Evolutionary conservation across 2,797 vertebrate genomes (phyloP), one percentile per base, ranked within the genome.

Genomic region (Synanceia verrucosa): DNA sequence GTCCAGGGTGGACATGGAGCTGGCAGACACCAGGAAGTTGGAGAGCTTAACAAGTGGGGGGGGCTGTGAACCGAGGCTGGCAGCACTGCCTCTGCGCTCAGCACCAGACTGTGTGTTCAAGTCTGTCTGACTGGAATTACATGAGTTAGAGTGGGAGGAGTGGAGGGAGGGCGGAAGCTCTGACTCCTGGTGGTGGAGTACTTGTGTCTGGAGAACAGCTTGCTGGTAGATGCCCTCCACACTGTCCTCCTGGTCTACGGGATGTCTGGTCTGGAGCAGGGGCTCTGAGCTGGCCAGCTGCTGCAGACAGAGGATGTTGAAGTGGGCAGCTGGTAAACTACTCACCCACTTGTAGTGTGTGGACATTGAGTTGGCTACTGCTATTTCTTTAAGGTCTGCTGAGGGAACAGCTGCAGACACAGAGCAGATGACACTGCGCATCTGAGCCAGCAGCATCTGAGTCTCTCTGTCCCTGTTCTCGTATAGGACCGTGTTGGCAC

Each of bases 381-480:
- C 86, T 7, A 87, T 83, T 16, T 91, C 86, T 33, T 84, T 81
- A 1, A 93, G 84, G 44, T 92, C 90, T 0, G 91, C 90, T 0
- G 90, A 91, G 68, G 92, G 92, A 55, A 1, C 90, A 9, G 62
- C 81, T 0, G 92, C 86, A 44, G 92, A 94, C 41, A 96, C 87
- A 1, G 94, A 91, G 65, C 94, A 95, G 71, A 96, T 92, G 1
- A 94, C 93, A 10, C 91, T 95, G 48, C 87, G 94, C 76, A 94
- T 95, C 87, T 95, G 94, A 13, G 94, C 94, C 68, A 96, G 87
- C 70, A 98, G 92, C 92, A 89, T 93, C 68, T 95, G 95, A 2
- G 97, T 98, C 90, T 99, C 98, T 81, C 95, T 88, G 88, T 99
- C 97, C 5, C 98, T 92, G 92, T 98, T 99, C 92, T 99, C 98